Conservation (phyloP, 2,888 invertebrate species). For the Rhogogaster chlorosoma region DNA sequence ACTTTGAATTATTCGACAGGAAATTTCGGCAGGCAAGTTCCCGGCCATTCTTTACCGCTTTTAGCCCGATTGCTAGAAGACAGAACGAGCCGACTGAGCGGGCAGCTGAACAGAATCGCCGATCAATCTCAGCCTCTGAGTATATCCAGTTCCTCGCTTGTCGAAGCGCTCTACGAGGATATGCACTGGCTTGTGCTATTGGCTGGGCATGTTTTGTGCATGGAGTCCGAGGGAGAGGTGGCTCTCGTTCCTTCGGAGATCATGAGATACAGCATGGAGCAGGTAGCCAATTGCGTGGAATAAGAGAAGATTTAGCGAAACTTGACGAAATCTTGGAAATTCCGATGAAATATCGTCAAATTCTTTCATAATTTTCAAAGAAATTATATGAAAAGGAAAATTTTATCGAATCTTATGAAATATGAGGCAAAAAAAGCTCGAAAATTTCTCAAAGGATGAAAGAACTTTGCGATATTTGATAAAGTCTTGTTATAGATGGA, state of each 20-base stretch:
- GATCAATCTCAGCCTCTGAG: slow-evolving; percentile 61
- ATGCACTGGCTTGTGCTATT: slow-evolving; percentile 94
- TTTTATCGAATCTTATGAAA: neutral
- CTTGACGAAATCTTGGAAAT: neutral
- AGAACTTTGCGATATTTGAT: neutral
- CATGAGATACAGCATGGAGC: slow-evolving; percentile 82
- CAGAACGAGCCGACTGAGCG: slow-evolving; percentile 81
- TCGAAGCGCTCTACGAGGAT: slow-evolving; percentile 90
- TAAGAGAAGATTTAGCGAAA: neutral
- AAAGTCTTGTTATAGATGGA: neutral
- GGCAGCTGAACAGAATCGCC: slow-evolving; percentile 74
- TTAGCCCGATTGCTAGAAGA: slow-evolving; percentile 85
- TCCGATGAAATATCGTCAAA: neutral
- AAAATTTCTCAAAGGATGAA: neutral
- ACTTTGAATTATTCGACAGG: slow-evolving; percentile 66
- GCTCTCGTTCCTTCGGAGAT: slow-evolving; percentile 84
- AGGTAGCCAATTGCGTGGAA: slow-evolving; percentile 70
- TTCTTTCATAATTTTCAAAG: neutral
- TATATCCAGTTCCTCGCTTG: slow-evolving; percentile 68
- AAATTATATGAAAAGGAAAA: neutral
- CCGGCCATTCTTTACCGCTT: slow-evolving; percentile 84
- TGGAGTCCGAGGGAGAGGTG: slow-evolving; percentile 85
- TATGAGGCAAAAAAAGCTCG: no score
- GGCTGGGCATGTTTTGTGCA: slow-evolving; percentile 84
- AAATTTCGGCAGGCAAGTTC: slow-evolving; percentile 82